Percentiles rank a stretch among this genome's conserved stretches.
phyloP scores from a whole-genome alignment of 2,888 invertebrate genomes.

The Megastigmus dorsalis region DNA sequence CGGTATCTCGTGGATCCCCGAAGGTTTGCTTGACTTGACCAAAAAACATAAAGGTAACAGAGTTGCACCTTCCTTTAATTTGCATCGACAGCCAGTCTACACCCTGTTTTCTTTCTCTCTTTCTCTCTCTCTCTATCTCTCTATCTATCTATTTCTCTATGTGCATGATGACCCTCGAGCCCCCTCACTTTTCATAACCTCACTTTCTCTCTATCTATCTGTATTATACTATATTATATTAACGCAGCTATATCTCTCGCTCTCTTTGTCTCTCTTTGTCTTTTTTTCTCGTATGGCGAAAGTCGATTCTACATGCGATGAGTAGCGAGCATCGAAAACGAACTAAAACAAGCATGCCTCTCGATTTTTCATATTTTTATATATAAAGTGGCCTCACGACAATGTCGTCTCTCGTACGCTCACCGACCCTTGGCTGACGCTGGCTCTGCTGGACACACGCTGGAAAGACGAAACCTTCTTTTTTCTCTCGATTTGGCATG shows the following conservation, averaged over 20 bases:
- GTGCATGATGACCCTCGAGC: too few relatives aligned
- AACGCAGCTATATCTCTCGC: constrained; percentile 46
- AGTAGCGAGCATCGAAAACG: too few relatives aligned
- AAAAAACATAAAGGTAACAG: constrained; percentile 77
- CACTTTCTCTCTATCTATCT: not conserved
- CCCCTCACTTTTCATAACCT: not conserved
- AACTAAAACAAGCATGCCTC: constrained; percentile 23
- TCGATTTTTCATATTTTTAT: constrained; percentile 33
- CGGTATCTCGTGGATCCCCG: constrained; percentile 75
- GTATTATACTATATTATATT: too few relatives aligned
- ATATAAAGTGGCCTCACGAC: constrained; percentile 53
- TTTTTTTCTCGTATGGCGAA: constrained; percentile 47
- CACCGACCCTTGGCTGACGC: constrained; percentile 62
- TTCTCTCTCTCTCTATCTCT: constrained; percentile 47
- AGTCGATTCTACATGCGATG: constrained; percentile 12
- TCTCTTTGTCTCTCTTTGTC: not conserved
- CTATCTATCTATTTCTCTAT: constrained; percentile 10
- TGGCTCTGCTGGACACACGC: constrained; percentile 62
- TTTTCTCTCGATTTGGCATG: constrained; percentile 61
- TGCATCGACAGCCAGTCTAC: constrained; percentile 49
- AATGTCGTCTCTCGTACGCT: constrained; percentile 54
- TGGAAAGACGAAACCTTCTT: constrained; percentile 50
- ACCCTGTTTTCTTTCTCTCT: constrained; percentile 64
- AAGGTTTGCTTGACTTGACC: constrained; percentile 76
- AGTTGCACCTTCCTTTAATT: constrained; percentile 79